phyloP scores from a whole-genome alignment of 2,113 vertebrate genomes.

The Lepus europaeus region DNA sequence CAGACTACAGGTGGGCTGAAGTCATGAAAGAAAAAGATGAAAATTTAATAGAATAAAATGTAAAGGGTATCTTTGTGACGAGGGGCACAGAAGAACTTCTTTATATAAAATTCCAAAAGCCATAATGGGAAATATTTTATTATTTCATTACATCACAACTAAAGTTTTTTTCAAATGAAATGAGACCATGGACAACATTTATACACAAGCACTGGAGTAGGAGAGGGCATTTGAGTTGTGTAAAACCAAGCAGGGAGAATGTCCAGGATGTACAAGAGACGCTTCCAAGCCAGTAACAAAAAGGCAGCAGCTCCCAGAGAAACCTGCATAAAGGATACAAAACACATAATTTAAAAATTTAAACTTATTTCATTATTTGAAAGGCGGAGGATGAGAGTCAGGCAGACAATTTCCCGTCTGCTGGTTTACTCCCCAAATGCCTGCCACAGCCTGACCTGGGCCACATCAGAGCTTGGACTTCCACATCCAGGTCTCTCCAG shows the following conservation, averaged over 20 bases:
- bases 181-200: background rate
- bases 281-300: background rate
- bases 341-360: background rate
- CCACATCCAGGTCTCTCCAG: too few species aligned
- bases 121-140: background rate
- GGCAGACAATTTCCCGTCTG: too few species aligned
- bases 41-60: constrained; percentile 9
- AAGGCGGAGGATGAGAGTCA: too few species aligned
- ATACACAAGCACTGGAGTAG: background rate
- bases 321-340: background rate
- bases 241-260: background rate
- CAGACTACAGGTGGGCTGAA: background rate
- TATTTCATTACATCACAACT: background rate
- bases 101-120: background rate
- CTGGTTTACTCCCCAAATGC: too few species aligned
- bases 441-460: too few species aligned
- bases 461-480: too few species aligned
- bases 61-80: background rate
- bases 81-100: background rate
- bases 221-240: background rate
- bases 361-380: too few species aligned
- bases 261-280: background rate
- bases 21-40: background rate
- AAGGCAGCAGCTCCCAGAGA: background rate
- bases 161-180: background rate